A percentile compares a stretch with the other conserved stretches of the same genome.
Evolutionary conservation across 2,797 vertebrate species (phyloP).

Genomic region (Pterois miles): DNA sequence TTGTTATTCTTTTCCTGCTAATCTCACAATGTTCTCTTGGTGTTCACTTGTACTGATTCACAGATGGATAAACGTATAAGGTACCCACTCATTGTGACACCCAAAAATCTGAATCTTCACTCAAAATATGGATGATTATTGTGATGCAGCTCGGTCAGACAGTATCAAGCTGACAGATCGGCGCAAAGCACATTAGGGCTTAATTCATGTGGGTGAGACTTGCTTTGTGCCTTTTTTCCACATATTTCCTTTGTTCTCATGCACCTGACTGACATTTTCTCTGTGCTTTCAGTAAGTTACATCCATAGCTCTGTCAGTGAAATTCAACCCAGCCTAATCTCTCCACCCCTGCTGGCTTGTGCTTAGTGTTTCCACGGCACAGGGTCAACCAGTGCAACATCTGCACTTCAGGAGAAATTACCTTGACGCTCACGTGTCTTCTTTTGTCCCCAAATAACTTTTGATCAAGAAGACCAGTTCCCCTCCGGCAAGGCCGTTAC

Average conservation of each 20-base stretch:
- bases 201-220: background rate
- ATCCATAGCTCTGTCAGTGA: constrained; percentile 32
- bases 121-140: background rate
- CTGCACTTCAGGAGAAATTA: constrained; percentile 48
- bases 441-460: constrained; percentile 44
- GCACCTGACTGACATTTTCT: constrained; percentile 1
- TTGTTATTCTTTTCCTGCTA: background rate
- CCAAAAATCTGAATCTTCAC: background rate
- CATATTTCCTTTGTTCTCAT: background rate
- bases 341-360: constrained; percentile 43
- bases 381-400: constrained; percentile 57
- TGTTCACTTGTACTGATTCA: background rate
- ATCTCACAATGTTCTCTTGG: constrained; percentile 2
- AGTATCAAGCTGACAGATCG: background rate
- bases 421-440: constrained; percentile 17
- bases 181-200: background rate
- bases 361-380: constrained; percentile 28
- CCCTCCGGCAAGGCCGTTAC: constrained; percentile 13
- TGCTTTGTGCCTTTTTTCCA: background rate
- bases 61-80: background rate
- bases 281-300: constrained; percentile 15
- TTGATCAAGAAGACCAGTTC: constrained; percentile 20
- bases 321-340: constrained; percentile 42
- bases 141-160: background rate
- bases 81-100: background rate